Conservation (phyloP, 30 jellyfish, hydroid and myxozoan species). For the Calvadosia cruxmelitensis region DNA sequence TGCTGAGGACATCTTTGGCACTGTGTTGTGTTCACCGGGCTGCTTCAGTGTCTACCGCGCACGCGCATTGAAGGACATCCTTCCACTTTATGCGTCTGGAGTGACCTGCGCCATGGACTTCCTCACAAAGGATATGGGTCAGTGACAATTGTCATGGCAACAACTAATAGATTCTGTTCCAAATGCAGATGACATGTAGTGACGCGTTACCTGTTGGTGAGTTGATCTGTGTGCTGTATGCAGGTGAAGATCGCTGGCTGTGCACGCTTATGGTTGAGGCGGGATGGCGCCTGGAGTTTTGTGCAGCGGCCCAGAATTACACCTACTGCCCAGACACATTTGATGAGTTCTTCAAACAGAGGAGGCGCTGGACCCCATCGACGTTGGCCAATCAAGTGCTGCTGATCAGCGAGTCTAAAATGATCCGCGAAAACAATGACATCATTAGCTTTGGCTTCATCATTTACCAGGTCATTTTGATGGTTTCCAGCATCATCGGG, state of each 20-base stretch:
- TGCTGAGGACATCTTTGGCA: conserved; percentile 82
- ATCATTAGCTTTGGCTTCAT: conserved; percentile 52
- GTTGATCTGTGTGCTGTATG: background rate
- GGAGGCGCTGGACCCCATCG: conserved; percentile 95
- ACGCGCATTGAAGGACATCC: conserved; percentile 69
- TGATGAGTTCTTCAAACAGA: conserved; percentile 84
- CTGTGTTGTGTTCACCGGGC: conserved; percentile 94
- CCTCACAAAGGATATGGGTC: conserved; percentile 91
- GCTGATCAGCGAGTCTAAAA: conserved; percentile 37
- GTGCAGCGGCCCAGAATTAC: conserved; percentile 82
- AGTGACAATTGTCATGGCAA: too few species aligned
- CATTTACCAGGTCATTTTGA: conserved; percentile 52
- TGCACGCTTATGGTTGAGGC: conserved; percentile 91
- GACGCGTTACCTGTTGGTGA: too few species aligned
- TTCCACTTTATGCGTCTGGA: conserved; percentile 71
- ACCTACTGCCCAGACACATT: conserved; percentile 91
- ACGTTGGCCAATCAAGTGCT: conserved; percentile 74
- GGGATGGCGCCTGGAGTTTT: conserved; percentile 89
- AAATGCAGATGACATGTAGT: too few species aligned
- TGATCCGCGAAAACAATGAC: conserved; percentile 66
- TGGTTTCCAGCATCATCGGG: conserved; percentile 91
- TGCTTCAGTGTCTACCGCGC: conserved; percentile 97
- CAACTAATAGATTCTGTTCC: too few species aligned
- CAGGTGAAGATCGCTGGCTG: conserved; percentile 97
- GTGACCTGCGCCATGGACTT: conserved; percentile 80